Percentiles rank a stretch among this genome's conserved stretches.
phyloP scores from a whole-genome alignment of 2,888 invertebrate genomes.

The Nesidiocoris tenuis region DNA sequence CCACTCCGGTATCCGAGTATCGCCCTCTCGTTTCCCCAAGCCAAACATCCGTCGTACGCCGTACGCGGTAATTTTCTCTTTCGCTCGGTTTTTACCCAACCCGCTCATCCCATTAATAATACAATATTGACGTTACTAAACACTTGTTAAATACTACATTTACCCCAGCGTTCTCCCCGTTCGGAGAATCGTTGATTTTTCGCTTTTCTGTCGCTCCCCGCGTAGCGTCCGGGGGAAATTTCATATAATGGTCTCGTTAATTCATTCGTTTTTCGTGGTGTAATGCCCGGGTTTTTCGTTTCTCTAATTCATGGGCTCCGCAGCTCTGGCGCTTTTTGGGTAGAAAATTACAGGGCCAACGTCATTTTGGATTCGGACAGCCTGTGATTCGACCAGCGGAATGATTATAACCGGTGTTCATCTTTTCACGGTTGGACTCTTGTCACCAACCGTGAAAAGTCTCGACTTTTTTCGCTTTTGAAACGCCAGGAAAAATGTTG shows the following conservation, averaged over 20 bases:
- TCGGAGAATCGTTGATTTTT: neutral
- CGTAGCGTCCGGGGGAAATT: neutral
- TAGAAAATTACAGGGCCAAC: neutral
- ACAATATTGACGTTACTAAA: constrained; percentile 26
- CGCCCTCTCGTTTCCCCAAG: neutral
- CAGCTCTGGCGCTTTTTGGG: neutral
- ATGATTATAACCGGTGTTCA: neutral
- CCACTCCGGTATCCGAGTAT: neutral
- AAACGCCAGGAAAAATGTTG: too few species aligned
- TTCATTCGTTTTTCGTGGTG: neutral
- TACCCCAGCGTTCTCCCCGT: neutral
- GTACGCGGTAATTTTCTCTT: neutral
- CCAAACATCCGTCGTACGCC: too few species aligned
- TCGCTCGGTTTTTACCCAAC: neutral
- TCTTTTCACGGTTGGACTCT: neutral
- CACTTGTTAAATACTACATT: constrained; percentile 26
- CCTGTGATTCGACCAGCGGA: neutral
- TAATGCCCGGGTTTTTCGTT: neutral
- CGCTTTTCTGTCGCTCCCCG: neutral
- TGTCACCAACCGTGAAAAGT: neutral
- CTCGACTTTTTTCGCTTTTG: too few species aligned
- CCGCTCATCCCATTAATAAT: constrained; percentile 16
- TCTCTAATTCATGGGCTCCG: neutral
- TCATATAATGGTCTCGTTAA: neutral
- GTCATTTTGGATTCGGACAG: neutral